Evolutionary conservation across 2,888 invertebrate genomes (phyloP).

Genomic region (Lasioglossum zephyrum): DNA sequence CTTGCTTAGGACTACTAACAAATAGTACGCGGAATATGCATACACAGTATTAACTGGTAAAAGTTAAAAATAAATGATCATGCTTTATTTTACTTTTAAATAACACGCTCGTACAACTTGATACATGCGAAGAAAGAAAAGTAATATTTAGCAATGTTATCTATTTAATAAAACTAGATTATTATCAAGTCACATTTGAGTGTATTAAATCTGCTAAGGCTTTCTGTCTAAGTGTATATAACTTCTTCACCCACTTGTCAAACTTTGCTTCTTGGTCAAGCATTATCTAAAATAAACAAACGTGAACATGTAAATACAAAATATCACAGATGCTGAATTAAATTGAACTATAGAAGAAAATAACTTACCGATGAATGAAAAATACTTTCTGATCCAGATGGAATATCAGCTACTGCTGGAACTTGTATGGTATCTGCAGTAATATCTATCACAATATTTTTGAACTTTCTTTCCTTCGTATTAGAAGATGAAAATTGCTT

Average conservation of each 20-base stretch:
- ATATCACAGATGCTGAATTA: slow-evolving; percentile 1
- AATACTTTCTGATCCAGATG: slow-evolving; percentile 77
- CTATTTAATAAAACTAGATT: slow-evolving; percentile 24
- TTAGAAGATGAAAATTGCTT: slow-evolving; percentile 86
- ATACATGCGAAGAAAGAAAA: not conserved
- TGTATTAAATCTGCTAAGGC: slow-evolving; percentile 85
- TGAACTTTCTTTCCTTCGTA: slow-evolving; percentile 87
- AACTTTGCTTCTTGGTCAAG: slow-evolving; percentile 88
- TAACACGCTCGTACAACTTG: not conserved
- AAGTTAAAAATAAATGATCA: slow-evolving; percentile 21
- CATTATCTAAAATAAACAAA: slow-evolving; percentile 87
- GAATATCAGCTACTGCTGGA: slow-evolving; percentile 84
- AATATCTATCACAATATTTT: slow-evolving; percentile 91
- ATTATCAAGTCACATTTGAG: slow-evolving; percentile 56
- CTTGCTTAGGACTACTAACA: not conserved
- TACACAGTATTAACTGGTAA: not conserved
- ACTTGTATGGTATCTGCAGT: slow-evolving; percentile 89
- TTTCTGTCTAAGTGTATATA: slow-evolving; percentile 88
- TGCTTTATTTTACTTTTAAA: slow-evolving; percentile 19
- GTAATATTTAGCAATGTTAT: slow-evolving; percentile 19
- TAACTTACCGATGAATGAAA: slow-evolving; percentile 81
- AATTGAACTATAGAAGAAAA: not conserved
- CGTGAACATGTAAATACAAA: slow-evolving; percentile 30
- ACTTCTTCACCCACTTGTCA: slow-evolving; percentile 91
- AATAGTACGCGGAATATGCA: not conserved